Percentiles rank a stretch among this genome's conserved stretches.
These are phyloP conservation scores for Pseudorhombus dupliciocellatus DNA, from an alignment of 2,113 vertebrate species.

Conservation along the genomic window DNA sequence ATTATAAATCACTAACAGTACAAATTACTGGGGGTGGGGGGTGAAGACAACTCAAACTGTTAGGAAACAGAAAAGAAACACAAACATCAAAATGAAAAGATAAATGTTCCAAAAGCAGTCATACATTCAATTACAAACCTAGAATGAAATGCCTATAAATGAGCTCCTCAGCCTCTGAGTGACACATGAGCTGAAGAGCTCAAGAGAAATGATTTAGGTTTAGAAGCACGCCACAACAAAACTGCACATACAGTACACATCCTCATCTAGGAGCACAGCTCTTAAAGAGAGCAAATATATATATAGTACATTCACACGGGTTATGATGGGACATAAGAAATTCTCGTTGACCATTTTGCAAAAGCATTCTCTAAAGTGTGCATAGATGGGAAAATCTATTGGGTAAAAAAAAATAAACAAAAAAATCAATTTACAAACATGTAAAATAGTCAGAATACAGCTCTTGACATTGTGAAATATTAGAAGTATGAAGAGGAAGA, in stretches of 20 bases:
- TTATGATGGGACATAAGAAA: slow-evolving; percentile 8
- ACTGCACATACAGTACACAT: slow-evolving; percentile 24
- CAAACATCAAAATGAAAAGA: slow-evolving; percentile 41
- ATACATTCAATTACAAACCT: slow-evolving; percentile 13
- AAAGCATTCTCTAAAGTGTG: slow-evolving; percentile 31
- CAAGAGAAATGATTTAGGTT: slow-evolving; percentile 18
- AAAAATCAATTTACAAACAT: slow-evolving; percentile 32
- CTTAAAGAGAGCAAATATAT: slow-evolving; percentile 1
- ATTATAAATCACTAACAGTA: slow-evolving; percentile 19
- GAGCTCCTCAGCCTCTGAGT: slow-evolving; percentile 70
- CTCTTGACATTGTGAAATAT: slow-evolving; percentile 32
- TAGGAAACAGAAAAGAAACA: slow-evolving; percentile 22
- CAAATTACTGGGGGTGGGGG: neutral
- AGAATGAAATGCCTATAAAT: slow-evolving; percentile 53
- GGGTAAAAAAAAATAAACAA: slow-evolving; percentile 1
- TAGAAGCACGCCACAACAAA: slow-evolving; percentile 13
- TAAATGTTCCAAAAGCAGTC: neutral
- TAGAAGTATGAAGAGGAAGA: slow-evolving; percentile 1
- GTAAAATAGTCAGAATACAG: slow-evolving; percentile 37
- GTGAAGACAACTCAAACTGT: slow-evolving; percentile 20
- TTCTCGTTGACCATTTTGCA: neutral
- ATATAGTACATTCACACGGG: neutral
- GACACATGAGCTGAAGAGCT: slow-evolving; percentile 74
- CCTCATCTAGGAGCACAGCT: slow-evolving; percentile 12
- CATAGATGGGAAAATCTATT: slow-evolving; percentile 26